Evolutionary conservation across 1,140 invertebrate genomes (phyloP).

Genomic region (Cotesia typhae): DNA sequence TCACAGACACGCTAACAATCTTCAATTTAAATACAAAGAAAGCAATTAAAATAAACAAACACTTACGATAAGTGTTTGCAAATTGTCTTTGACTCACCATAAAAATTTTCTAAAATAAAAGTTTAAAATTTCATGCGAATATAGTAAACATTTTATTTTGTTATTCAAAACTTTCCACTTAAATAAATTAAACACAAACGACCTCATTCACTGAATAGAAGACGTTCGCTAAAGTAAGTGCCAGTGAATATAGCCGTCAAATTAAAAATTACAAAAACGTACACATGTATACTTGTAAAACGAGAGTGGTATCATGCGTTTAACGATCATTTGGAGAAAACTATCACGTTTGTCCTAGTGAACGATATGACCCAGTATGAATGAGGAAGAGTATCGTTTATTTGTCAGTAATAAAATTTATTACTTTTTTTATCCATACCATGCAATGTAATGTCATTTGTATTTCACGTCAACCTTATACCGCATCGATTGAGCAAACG

Average conservation of each 20-base stretch:
- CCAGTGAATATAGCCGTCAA: too few species aligned
- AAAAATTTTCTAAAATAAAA: too few species aligned
- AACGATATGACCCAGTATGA: constrained; percentile 13
- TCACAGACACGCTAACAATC: too few species aligned
- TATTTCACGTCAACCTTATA: too few species aligned
- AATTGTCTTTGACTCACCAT: too few species aligned
- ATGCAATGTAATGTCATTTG: not conserved
- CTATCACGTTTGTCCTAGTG: constrained; percentile 28
- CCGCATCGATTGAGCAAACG: too few species aligned
- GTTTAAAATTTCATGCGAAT: not conserved
- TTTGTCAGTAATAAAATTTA: not conserved
- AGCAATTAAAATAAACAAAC: too few species aligned
- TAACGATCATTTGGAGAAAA: constrained; percentile 27
- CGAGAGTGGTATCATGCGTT: constrained; percentile 15
- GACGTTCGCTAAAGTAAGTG: not conserved
- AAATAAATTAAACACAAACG: not conserved
- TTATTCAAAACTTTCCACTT: constrained; percentile 7
- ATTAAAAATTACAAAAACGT: not conserved
- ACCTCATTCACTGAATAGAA: constrained; percentile 3
- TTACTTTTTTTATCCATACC: not conserved
- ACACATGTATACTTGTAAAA: not conserved
- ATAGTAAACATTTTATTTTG: not conserved
- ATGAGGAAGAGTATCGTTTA: constrained; percentile 3
- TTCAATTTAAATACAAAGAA: too few species aligned
- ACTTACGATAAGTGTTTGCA: too few species aligned